Base-by-base conservation (phyloP, 1,140 invertebrate genomes). In the Drosophila erecta region DNA sequence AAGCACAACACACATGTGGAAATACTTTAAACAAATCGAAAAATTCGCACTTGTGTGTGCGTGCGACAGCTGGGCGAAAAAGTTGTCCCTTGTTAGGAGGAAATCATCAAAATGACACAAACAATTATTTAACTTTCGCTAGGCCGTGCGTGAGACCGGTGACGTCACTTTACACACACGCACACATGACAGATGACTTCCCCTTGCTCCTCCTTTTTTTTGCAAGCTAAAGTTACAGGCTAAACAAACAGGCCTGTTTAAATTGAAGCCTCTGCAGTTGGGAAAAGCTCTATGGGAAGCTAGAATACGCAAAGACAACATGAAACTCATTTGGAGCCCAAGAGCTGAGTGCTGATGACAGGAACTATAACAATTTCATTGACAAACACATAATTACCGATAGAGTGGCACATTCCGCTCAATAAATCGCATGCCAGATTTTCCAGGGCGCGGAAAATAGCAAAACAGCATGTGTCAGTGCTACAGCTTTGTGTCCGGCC, bases 101-200 rank as follows among this genome's bases (percentile, higher is more conserved):
- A 87, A 89, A 87, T 87, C 83, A 87, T 84, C 84, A 87, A 86
- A 78, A 84, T 89, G 84, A 89, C 83, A 87, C 85, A 87, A 87
- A 87, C 83, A 87, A 89, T 87, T 87, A 87, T 87, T 87, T 89
- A 87, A 89, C 84, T 87, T 89, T 87, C 59, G 76, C 76, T 87
- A 79, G 84, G 72, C 66, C 43, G 75, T 87, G 83, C 76, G 83
- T 83, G 84, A 79, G 64, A 20, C 40, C 35, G 59, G 65, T 86
- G 81, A 86, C 81, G 81, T 86, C 83, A 85, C 35, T 30, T 40
- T 27, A 35, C 12, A 47, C 17, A 64, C 62, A 37, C 30, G 22
- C 17, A 30, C 47, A 66, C 56, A 47, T 78, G 73, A 73, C 76
- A 76, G 66, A 72, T 79, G 56, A 61, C 30, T 67, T 46, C 46